phyloP scores from a whole-genome alignment of 1,140 invertebrate species.

The Leptestheria dahalacensis region DNA sequence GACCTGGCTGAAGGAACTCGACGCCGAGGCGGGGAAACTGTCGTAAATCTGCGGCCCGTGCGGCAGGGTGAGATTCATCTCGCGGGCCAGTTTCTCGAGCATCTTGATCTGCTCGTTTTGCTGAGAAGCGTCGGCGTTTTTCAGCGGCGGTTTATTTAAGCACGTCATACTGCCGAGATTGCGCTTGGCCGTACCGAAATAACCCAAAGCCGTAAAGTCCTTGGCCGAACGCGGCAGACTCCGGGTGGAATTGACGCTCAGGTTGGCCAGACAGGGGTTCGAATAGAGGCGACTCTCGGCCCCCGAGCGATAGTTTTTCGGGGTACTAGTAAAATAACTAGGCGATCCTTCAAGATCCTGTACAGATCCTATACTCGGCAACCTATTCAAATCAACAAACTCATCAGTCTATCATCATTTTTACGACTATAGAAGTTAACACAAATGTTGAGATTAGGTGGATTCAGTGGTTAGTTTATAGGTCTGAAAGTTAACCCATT shows the following conservation, averaged over 20 bases:
- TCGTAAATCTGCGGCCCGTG: background rate
- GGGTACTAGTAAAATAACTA: slow-evolving; percentile 5
- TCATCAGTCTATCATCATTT: no score
- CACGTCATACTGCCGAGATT: background rate
- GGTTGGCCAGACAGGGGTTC: background rate
- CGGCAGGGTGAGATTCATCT: slow-evolving; percentile 7
- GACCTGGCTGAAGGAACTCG: background rate
- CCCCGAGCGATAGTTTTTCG: background rate
- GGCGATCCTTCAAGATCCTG: slow-evolving; percentile 4
- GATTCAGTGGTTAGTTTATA: no score
- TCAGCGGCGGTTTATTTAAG: background rate
- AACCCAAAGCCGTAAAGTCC: background rate
- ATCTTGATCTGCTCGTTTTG: slow-evolving; percentile 12
- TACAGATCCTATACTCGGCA: slow-evolving; percentile 1
- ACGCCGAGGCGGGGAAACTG: background rate
- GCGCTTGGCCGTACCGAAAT: background rate
- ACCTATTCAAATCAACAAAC: slow-evolving; percentile 1
- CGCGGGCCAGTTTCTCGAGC: slow-evolving; percentile 9
- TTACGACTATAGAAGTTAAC: no score
- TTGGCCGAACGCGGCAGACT: slow-evolving; percentile 7
- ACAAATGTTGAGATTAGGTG: no score
- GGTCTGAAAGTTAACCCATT: no score
- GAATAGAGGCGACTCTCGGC: background rate
- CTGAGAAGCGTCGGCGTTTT: background rate
- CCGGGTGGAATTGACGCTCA: background rate